Evolutionary conservation across 2,113 vertebrate genomes (phyloP), one percentile per base, ranked within the genome.

Genomic region (Etia nguti): DNA sequence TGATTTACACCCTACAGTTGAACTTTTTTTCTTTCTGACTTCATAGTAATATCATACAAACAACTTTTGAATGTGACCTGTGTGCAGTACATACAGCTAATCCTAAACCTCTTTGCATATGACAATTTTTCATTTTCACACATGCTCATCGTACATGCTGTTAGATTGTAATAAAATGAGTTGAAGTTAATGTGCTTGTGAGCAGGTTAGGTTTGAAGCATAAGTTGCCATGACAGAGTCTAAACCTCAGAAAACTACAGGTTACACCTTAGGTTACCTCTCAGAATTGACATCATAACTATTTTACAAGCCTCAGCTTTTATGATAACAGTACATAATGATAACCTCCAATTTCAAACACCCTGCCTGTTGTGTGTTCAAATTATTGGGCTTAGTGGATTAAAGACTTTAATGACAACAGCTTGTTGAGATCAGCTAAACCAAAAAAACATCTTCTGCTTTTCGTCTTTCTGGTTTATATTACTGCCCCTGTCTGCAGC

Each of bases 1-100:
- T 46, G 10, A 86, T 87, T 84, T 89, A 36, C 55, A 88, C 90
- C 60, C 60, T 46, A 77, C 80, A 89, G 85, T 92, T 62, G 9
- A 50, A 8, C 24, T 20, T 75, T 50, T 75, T 46, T 75, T 75
- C 16, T 77, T 12, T 20, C 18, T 77, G 70, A 77, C 46, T 77
- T 31, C 26, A 8, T 12, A 12, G 43, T 77, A 31, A 50, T 5
- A n/a, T 75, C 24, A 77, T 20, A 46, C 16, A 77, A 50, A 50
- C 10, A 50, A 50, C 43, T 13, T 20, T 48, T 31, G 26, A 31
- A 50, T 50, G 24, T 75, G 70, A 29, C 16, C 16, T 20, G 24
- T 31, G 41, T 29, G 10, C 10, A 77, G 10, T 50, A 50, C 5
- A 31, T 50, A 75, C 68, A 75, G 68, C 22, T 48, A 65, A 65